Conservation (phyloP, 1,140 invertebrate species). For the Drosophila albomicans region DNA sequence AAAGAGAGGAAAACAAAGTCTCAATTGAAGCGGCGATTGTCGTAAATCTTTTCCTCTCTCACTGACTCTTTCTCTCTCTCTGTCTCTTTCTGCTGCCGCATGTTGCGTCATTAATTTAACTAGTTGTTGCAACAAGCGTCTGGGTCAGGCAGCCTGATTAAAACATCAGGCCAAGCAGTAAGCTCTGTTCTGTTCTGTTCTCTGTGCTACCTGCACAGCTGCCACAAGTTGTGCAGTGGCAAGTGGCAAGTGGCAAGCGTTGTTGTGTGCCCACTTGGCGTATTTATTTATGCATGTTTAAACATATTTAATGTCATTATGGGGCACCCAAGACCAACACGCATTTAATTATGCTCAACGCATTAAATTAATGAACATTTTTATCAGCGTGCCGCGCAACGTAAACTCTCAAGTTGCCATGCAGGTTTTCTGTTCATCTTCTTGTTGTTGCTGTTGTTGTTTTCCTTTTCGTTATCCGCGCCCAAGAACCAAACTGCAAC, state of each 20-base stretch:
- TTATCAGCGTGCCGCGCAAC: conserved; percentile 56
- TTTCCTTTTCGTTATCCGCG: not conserved
- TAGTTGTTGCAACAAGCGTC: conserved; percentile 75
- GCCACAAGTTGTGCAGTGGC: not conserved
- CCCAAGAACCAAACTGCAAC: not conserved
- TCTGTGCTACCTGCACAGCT: conserved; percentile 3
- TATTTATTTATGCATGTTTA: conserved; percentile 83
- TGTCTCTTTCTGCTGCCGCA: conserved; percentile 15
- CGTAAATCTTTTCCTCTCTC: conserved; percentile 62
- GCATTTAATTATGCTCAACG: conserved; percentile 79
- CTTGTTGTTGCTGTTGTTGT: no score
- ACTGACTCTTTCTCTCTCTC: not conserved
- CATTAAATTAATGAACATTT: conserved; percentile 83
- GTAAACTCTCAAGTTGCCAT: not conserved
- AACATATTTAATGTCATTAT: conserved; percentile 83
- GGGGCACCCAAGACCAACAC: conserved; percentile 70
- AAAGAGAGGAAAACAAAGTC: not conserved
- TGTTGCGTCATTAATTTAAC: conserved; percentile 81
- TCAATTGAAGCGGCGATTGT: conserved; percentile 58
- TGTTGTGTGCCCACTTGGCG: conserved; percentile 9
- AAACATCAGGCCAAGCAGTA: conserved; percentile 61
- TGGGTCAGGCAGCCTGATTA: conserved; percentile 75
- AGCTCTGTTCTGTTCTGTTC: no score
- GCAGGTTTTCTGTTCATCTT: not conserved
- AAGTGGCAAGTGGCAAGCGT: not conserved